A percentile compares a stretch with the other conserved stretches of the same genome.
phyloP scores from a whole-genome alignment of 2,113 vertebrate species.

The Psettodes erumei region DNA sequence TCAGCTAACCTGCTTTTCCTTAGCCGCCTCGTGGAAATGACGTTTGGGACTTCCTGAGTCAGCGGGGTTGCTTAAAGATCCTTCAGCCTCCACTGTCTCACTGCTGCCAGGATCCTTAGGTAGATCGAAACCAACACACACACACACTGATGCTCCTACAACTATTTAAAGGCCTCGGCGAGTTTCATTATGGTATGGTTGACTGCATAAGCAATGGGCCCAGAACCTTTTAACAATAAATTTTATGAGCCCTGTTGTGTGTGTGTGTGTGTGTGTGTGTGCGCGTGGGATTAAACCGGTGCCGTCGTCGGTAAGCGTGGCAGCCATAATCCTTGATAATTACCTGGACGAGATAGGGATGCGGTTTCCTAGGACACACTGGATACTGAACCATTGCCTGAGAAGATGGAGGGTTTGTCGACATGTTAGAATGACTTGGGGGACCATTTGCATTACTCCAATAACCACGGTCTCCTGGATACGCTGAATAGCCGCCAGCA shows the following conservation, averaged over 20 bases:
- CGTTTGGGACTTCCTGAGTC: constrained; percentile 75
- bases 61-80: constrained; percentile 48
- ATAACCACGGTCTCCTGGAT: constrained; percentile 81
- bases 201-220: neutral
- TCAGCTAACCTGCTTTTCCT: constrained; percentile 64
- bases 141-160: constrained; percentile 13
- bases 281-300: neutral
- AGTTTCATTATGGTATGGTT: neutral
- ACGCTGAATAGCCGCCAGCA: constrained; percentile 82
- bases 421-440: constrained; percentile 82
- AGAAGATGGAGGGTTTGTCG: constrained; percentile 83
- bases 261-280: neutral
- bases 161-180: neutral
- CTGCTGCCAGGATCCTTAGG: constrained; percentile 69
- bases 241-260: neutral
- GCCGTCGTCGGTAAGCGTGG: neutral
- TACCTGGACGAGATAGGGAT: constrained; percentile 81
- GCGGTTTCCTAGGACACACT: constrained; percentile 81
- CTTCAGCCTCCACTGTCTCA: constrained; percentile 59
- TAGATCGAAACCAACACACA: constrained; percentile 54
- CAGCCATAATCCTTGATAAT: neutral
- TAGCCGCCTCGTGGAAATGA: constrained; percentile 64
- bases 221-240: neutral
- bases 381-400: constrained; percentile 88
- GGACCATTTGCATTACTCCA: constrained; percentile 82